Percentiles rank a stretch among this genome's conserved stretches.
These are phyloP conservation scores for Xylocopa sonorina DNA, from an alignment of 1,140 invertebrate species.

Conservation along the genomic window DNA sequence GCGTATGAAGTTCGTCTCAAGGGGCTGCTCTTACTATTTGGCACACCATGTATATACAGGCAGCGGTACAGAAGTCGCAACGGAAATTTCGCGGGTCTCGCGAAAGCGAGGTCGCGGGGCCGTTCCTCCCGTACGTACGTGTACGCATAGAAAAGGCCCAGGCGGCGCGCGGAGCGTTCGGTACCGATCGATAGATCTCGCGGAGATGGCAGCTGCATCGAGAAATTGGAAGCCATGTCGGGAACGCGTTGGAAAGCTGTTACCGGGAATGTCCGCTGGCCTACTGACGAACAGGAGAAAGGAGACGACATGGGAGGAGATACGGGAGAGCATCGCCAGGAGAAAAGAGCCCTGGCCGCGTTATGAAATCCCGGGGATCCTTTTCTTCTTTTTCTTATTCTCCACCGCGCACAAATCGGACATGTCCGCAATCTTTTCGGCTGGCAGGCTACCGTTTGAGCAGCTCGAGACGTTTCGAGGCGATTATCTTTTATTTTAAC, in stretches of 20 bases:
- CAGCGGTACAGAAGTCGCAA: neutral
- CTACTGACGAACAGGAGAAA: constrained; percentile 66
- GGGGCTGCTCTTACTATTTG: neutral
- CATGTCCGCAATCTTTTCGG: neutral
- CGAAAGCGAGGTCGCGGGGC: constrained; percentile 54
- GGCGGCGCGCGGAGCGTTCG: constrained; percentile 17
- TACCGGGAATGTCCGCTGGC: constrained; percentile 61
- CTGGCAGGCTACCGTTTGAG: neutral
- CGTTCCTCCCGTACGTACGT: constrained; percentile 40
- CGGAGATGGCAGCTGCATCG: constrained; percentile 47
- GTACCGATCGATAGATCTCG: constrained; percentile 53
- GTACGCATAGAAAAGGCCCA: constrained; percentile 37
- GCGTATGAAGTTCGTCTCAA: no score
- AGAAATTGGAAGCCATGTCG: constrained; percentile 58
- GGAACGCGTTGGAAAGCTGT: constrained; percentile 60
- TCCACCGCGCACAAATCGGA: neutral
- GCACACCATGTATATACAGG: neutral
- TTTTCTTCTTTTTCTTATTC: no score
- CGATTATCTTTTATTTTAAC: no score
- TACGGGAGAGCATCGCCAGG: constrained; percentile 44
- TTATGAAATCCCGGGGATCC: constrained; percentile 58
- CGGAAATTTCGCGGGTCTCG: constrained; percentile 43
- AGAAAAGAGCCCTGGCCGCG: constrained; percentile 60
- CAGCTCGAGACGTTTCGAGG: no score
- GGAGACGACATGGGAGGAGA: constrained; percentile 55